Percentiles rank a stretch among this genome's conserved stretches.
phyloP scores from a whole-genome alignment of 2,113 vertebrate species.

The pig (Sus scrofa) region T2T-Sscrofa CM000812.6:78274001-78274500 shows the following conservation, averaged over 20 bases:
- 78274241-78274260: accelerated
- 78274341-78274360: background rate
- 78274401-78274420: slow-evolving; percentile 51
- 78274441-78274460: slow-evolving; percentile 5
- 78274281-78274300: too few species aligned
- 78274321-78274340: background rate
- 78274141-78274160: slow-evolving; percentile 14
- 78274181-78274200: background rate
- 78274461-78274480: slow-evolving; percentile 30
- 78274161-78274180: background rate
- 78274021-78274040: background rate
- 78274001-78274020: background rate
- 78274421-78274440: background rate
- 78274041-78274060: slow-evolving; percentile 68
- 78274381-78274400: background rate
- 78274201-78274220: background rate
- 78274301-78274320: background rate
- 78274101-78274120: background rate
- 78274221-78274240: background rate
- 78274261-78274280: background rate
- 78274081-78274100: slow-evolving; percentile 61
- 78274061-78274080: slow-evolving; percentile 68
- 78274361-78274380: background rate
- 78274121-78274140: background rate
- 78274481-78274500: background rate